Percentiles rank a stretch among this genome's conserved stretches.
Evolutionary conservation across 2,797 vertebrate species (phyloP).

Genomic region (Cyprinodon diabolis): DNA sequence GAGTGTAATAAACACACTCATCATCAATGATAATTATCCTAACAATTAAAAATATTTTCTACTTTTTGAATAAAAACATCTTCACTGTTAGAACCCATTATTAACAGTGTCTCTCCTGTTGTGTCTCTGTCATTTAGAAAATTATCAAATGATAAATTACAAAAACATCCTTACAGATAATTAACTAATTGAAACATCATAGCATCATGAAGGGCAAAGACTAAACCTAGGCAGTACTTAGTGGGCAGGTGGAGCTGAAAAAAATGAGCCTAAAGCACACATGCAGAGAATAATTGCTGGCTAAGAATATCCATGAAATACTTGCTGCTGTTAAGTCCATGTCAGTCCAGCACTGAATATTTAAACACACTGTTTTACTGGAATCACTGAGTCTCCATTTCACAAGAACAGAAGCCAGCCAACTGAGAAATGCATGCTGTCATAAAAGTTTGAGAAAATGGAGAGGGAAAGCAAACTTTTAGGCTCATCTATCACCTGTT

Average conservation of each 20-base stretch:
- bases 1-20: too few relatives aligned
- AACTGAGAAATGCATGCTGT: slow-evolving; percentile 16
- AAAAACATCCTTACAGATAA: slow-evolving; percentile 15
- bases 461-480: slow-evolving; percentile 38
- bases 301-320: slow-evolving; percentile 55
- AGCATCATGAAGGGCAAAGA: slow-evolving; percentile 23
- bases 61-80: too few relatives aligned
- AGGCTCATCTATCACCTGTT: slow-evolving; percentile 57
- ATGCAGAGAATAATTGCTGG: slow-evolving; percentile 50
- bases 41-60: too few relatives aligned
- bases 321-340: slow-evolving; percentile 29
- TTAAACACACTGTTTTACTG: slow-evolving; percentile 21
- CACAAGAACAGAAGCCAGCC: background rate
- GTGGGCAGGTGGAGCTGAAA: slow-evolving; percentile 41
- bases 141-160: slow-evolving; percentile 21
- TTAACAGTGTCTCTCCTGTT: background rate
- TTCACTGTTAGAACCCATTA: background rate
- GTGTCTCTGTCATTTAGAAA: slow-evolving; percentile 12
- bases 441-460: slow-evolving; percentile 37
- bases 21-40: too few relatives aligned
- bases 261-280: slow-evolving; percentile 43
- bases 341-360: slow-evolving; percentile 36
- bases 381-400: slow-evolving; percentile 21
- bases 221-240: slow-evolving; percentile 35
- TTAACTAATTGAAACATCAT: slow-evolving; percentile 31